Conservation (phyloP, 2,888 invertebrate species). For the Diaprepes abbreviatus region DNA sequence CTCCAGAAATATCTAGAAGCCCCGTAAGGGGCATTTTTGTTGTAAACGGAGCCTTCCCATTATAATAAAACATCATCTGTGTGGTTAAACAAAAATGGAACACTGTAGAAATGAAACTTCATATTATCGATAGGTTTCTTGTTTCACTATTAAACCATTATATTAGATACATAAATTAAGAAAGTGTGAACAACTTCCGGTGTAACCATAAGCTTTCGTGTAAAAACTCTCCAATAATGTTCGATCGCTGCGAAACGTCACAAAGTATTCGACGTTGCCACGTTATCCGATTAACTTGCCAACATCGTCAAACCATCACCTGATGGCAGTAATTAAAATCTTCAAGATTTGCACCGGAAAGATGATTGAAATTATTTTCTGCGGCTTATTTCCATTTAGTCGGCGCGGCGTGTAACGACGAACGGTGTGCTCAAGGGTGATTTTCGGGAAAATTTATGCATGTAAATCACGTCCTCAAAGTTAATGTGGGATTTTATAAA, state of each 20-base stretch:
- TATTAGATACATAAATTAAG: no score
- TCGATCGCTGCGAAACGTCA: slow-evolving; percentile 13
- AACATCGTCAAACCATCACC: slow-evolving; percentile 42
- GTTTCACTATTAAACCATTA: no score
- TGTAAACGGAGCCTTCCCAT: no score
- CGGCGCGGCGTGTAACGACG: neutral
- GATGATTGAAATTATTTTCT: slow-evolving; percentile 43
- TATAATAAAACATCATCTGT: no score
- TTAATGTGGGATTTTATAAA: slow-evolving; percentile 23
- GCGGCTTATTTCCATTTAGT: slow-evolving; percentile 39
- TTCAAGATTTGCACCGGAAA: slow-evolving; percentile 43
- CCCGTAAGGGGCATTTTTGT: no score
- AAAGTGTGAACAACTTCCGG: no score
- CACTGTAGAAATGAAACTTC: no score
- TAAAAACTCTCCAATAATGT: slow-evolving; percentile 23
- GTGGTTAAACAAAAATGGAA: no score
- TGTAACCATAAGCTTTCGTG: no score
- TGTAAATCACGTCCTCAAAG: slow-evolving; percentile 24
- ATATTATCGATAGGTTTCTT: no score
- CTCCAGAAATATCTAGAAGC: no score
- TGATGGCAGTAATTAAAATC: slow-evolving; percentile 46
- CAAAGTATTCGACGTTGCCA: slow-evolving; percentile 33
- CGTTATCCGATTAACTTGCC: slow-evolving; percentile 46
- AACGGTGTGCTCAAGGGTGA: slow-evolving; percentile 21
- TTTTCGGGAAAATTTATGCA: slow-evolving; percentile 27